phyloP scores from a whole-genome alignment of 2,113 vertebrate genomes.

The Xiphophorus couchianus region DNA sequence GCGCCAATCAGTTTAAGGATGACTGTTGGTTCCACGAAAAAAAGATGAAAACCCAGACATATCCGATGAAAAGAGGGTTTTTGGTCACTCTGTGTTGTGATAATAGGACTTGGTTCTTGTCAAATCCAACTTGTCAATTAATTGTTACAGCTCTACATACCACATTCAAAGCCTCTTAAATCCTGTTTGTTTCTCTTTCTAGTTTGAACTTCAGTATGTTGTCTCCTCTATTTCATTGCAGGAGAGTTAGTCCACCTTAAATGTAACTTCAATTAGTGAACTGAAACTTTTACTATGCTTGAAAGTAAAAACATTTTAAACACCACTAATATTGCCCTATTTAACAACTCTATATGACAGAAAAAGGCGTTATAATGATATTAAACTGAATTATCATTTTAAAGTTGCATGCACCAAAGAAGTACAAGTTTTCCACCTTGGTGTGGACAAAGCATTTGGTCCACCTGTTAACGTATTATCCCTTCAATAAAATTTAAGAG shows the following conservation, averaged over 20 bases:
- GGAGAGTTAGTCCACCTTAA: too few relatives aligned
- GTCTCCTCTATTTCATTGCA: neutral
- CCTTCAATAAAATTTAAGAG: conserved; percentile 67
- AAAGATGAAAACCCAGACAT: too few relatives aligned
- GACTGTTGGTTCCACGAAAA: too few relatives aligned
- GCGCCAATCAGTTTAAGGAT: too few relatives aligned
- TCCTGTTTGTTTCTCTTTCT: neutral
- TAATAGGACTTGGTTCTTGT: too few relatives aligned
- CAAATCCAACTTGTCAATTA: too few relatives aligned
- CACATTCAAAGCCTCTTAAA: neutral
- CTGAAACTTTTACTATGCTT: neutral
- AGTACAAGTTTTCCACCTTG: conserved; percentile 32
- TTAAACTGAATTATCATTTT: conserved; percentile 4
- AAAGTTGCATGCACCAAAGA: conserved; percentile 32
- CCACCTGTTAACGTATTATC: conserved; percentile 70
- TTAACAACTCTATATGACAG: neutral
- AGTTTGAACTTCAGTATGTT: neutral
- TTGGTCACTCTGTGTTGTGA: too few relatives aligned
- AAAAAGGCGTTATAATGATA: too few relatives aligned
- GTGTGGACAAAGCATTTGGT: conserved; percentile 30
- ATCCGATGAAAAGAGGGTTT: too few relatives aligned
- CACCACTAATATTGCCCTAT: neutral
- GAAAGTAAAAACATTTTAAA: neutral
- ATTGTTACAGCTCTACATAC: neutral
- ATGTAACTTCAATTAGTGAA: too few relatives aligned